A percentile compares a stretch with the other conserved stretches of the same genome.
Conservation (phyloP, 92 coral and sea anemone species). For the Desmophyllum pertusum region DNA sequence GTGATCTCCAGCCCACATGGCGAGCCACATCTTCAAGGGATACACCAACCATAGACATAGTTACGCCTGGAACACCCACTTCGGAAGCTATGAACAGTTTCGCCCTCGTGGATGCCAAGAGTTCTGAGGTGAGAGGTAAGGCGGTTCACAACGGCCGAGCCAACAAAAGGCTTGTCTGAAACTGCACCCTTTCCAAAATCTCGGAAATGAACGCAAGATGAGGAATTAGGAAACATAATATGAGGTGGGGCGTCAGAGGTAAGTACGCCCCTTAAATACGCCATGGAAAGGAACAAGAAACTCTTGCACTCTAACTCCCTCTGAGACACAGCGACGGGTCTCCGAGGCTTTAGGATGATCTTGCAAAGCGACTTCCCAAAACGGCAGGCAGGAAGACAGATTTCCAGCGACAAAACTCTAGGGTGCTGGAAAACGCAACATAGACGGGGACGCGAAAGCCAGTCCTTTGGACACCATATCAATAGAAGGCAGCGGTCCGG, state of each 20-base stretch:
- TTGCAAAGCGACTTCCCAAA: conserved; percentile 6
- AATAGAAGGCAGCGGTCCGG: conserved; percentile 40
- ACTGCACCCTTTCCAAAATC: conserved; percentile 21
- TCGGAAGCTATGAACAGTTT: conserved; percentile 49
- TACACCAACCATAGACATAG: conserved; percentile 29
- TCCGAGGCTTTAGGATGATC: conserved; percentile 21
- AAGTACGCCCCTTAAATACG: conserved; percentile 14
- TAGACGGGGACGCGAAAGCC: conserved; percentile 28
- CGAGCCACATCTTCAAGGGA: conserved; percentile 18
- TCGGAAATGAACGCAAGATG: background rate
- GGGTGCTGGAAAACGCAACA: conserved; percentile 20
- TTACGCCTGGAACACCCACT: conserved; percentile 44
- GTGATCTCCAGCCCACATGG: conserved; percentile 45
- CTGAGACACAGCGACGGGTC: background rate
- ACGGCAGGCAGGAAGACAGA: background rate
- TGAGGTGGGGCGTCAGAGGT: conserved; percentile 17
- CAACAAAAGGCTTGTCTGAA: conserved; percentile 34
- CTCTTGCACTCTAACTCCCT: conserved; percentile 21
- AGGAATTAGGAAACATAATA: background rate
- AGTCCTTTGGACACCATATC: conserved; percentile 30
- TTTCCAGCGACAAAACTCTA: conserved; percentile 25
- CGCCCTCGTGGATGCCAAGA: conserved; percentile 35
- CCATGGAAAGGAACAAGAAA: conserved; percentile 23
- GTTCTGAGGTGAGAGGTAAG: conserved; percentile 16
- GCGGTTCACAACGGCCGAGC: conserved; percentile 44